Percentiles rank a stretch among this genome's conserved stretches.
These are phyloP conservation scores for Xiphorhynchus erythropygius DNA, from an alignment of 2,797 vertebrate genomes.

Conservation along the genomic window DNA sequence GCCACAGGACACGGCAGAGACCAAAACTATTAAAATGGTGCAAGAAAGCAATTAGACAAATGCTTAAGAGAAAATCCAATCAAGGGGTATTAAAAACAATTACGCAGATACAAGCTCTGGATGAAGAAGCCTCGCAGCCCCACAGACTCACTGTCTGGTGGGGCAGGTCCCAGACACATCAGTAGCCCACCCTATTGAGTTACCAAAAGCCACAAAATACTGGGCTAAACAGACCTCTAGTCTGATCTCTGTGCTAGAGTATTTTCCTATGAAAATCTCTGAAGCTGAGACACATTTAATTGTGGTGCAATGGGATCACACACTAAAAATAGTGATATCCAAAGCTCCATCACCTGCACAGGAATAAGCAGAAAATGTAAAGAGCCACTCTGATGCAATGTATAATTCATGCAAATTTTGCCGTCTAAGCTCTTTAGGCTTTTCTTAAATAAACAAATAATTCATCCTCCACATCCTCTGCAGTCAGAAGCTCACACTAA, in stretches of 20 bases:
- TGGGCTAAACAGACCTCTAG: not conserved
- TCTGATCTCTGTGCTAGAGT: not conserved
- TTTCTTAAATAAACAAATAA: slow-evolving; percentile 38
- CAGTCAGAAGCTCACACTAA: not conserved
- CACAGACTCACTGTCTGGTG: not conserved
- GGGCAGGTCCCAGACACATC: not conserved
- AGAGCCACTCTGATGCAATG: not conserved
- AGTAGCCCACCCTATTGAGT: accelerated
- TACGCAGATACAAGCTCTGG: not conserved
- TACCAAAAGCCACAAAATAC: not conserved
- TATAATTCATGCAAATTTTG: not conserved
- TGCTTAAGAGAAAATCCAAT: not conserved
- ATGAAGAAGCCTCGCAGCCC: not conserved
- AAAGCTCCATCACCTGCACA: not conserved
- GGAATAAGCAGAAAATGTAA: not conserved
- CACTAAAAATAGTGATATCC: not conserved
- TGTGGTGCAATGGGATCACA: not conserved
- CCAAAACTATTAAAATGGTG: not conserved
- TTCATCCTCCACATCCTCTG: not conserved
- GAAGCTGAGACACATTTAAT: not conserved
- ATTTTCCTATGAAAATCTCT: not conserved
- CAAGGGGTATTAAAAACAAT: not conserved
- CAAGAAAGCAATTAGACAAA: not conserved
- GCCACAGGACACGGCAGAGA: not conserved
- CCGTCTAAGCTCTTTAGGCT: not conserved